These are phyloP conservation scores for Periparus ater DNA, from an alignment of 2,797 vertebrate species.

Conservation along the genomic window DNA sequence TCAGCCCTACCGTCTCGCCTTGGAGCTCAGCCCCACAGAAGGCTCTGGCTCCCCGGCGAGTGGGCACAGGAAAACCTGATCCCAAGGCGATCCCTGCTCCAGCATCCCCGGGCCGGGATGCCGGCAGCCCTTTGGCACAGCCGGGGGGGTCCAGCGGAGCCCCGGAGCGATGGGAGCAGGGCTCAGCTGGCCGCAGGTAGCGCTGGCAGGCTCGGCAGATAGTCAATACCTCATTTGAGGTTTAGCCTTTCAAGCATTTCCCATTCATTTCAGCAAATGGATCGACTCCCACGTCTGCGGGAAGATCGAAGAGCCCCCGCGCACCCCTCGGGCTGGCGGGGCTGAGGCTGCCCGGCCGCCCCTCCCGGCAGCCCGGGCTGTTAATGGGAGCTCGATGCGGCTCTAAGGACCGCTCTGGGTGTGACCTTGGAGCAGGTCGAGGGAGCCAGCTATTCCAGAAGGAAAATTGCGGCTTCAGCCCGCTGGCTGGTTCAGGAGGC, in stretches of 20 bases:
- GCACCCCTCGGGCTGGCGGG: not conserved
- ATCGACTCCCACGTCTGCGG: not conserved
- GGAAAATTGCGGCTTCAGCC: not conserved
- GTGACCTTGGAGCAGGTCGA: not conserved
- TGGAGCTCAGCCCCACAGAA: not conserved
- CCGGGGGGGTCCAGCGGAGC: fast-evolving
- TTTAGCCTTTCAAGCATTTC: constrained; percentile 46
- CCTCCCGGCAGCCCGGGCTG: not conserved
- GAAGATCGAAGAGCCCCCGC: not conserved
- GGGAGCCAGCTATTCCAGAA: not conserved
- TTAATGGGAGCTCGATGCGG: not conserved
- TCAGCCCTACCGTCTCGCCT: constrained; percentile 23
- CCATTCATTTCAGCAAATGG: constrained; percentile 33
- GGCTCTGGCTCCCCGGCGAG: not conserved
- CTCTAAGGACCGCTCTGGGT: not conserved
- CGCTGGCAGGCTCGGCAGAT: not conserved
- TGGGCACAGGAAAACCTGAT: fast-evolving
- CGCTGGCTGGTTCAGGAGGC: not conserved
- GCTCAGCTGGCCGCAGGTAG: not conserved
- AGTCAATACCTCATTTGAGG: constrained; percentile 61
- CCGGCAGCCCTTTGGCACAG: not conserved
- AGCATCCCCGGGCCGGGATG: not conserved
- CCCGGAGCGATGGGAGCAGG: fast-evolving
- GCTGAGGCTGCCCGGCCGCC: not conserved
- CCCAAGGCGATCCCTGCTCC: not conserved